phyloP scores from a whole-genome alignment of 2,113 vertebrate genomes.

The Tragelaphus scriptus region DNA sequence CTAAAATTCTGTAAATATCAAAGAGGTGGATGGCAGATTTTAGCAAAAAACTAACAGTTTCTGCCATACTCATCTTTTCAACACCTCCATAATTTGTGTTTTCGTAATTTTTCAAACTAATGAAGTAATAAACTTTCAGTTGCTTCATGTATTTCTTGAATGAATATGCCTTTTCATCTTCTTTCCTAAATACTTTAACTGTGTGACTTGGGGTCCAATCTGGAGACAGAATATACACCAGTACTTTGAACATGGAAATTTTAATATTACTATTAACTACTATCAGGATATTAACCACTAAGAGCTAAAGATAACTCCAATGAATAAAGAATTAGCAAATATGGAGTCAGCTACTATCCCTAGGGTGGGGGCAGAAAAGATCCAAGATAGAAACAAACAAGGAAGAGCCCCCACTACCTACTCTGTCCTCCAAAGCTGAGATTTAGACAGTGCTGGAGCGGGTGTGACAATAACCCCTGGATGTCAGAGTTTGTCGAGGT shows the following conservation, averaged over 20 bases:
- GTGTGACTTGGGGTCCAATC: neutral
- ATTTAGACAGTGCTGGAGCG: neutral
- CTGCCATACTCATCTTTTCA: neutral
- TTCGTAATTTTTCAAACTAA: neutral
- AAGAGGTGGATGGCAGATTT: neutral
- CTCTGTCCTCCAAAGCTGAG: neutral
- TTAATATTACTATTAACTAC: neutral
- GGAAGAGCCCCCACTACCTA: neutral
- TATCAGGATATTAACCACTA: neutral
- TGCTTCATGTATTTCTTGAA: neutral
- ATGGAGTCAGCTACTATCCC: neutral
- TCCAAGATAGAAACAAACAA: neutral
- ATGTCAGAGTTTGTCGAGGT: neutral
- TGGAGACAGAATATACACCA: neutral
- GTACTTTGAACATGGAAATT: neutral
- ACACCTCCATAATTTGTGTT: neutral
- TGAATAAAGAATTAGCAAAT: neutral
- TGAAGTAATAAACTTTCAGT: neutral
- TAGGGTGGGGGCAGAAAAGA: neutral
- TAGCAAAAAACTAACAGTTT: neutral
- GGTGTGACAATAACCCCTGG: accelerated
- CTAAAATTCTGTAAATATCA: neutral
- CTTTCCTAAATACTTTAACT: neutral
- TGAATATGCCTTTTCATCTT: neutral
- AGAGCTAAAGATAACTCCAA: neutral